Evolutionary conservation across 2,797 vertebrate genomes (phyloP).

Genomic region (Potorous gilbertii): DNA sequence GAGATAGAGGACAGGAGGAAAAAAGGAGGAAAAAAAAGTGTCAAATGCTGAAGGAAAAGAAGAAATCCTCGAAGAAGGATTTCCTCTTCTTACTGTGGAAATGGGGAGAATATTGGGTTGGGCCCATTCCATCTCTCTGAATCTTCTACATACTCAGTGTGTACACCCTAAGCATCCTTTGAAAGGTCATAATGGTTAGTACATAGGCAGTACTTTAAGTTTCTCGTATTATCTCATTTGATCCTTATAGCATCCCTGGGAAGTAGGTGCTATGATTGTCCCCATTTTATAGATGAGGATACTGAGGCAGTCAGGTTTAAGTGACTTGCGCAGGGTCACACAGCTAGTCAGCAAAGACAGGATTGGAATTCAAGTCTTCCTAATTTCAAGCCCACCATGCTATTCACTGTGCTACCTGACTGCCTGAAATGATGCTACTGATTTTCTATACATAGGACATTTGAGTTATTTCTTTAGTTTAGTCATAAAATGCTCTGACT

Average conservation of each 20-base stretch:
- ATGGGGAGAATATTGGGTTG: too few relatives aligned
- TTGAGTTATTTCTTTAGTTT: neutral
- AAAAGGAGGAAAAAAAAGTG: neutral
- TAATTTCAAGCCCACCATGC: too few relatives aligned
- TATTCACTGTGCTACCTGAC: neutral
- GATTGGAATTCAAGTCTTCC: neutral
- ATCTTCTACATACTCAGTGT: neutral
- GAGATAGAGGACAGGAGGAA: accelerated
- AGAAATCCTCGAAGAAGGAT: neutral
- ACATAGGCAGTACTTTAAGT: neutral
- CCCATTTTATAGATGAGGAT: neutral
- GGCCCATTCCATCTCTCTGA: neutral
- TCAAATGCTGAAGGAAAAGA: neutral
- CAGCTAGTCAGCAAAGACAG: neutral
- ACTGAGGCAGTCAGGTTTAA: neutral
- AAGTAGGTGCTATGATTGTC: accelerated
- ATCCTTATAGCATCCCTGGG: neutral
- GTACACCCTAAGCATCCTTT: neutral
- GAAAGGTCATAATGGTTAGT: neutral
- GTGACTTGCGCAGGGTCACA: neutral
- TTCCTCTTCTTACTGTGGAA: neutral
- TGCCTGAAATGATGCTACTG: neutral
- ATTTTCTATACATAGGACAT: neutral
- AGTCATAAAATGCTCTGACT: neutral
- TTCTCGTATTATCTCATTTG: neutral